Conservation (phyloP, 2,113 vertebrate genomes). For the Copsychus sechellarum region DNA sequence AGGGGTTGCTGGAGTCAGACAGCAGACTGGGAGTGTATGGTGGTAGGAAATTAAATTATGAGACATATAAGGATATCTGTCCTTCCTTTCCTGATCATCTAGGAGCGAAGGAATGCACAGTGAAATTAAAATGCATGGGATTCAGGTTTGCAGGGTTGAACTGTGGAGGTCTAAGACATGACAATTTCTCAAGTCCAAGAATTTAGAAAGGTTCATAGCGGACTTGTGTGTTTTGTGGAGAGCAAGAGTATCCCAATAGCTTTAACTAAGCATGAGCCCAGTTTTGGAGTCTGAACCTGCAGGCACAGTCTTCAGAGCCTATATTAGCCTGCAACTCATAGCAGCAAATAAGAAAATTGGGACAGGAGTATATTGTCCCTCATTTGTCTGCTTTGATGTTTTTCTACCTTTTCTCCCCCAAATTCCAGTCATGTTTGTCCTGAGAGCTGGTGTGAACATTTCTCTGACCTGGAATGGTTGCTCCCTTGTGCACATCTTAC, state of each 20-base stretch:
- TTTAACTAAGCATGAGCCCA: not conserved
- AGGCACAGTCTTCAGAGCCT: not conserved
- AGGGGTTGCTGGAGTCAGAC: not conserved
- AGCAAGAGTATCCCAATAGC: not conserved
- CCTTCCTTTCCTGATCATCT: not conserved
- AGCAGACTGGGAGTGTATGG: not conserved
- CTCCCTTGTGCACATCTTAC: not conserved
- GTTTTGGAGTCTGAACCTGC: not conserved
- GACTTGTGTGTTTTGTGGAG: not conserved
- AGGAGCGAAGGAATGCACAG: not conserved
- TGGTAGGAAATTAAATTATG: not conserved
- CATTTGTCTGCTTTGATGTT: not conserved
- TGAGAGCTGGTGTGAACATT: not conserved
- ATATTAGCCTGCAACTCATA: not conserved
- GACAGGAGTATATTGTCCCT: not conserved
- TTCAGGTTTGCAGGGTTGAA: not conserved
- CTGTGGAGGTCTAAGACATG: not conserved
- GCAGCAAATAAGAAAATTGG: not conserved
- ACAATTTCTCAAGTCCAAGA: not conserved
- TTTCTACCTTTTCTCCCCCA: not conserved
- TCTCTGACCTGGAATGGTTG: not conserved
- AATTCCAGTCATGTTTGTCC: not conserved
- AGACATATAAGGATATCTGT: not conserved
- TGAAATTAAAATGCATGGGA: not conserved
- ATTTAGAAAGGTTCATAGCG: not conserved